A percentile compares a stretch with the other conserved stretches of the same genome.
Evolutionary conservation across 2,797 vertebrate genomes (phyloP).

Genomic region (Takifugu ocellatus): DNA sequence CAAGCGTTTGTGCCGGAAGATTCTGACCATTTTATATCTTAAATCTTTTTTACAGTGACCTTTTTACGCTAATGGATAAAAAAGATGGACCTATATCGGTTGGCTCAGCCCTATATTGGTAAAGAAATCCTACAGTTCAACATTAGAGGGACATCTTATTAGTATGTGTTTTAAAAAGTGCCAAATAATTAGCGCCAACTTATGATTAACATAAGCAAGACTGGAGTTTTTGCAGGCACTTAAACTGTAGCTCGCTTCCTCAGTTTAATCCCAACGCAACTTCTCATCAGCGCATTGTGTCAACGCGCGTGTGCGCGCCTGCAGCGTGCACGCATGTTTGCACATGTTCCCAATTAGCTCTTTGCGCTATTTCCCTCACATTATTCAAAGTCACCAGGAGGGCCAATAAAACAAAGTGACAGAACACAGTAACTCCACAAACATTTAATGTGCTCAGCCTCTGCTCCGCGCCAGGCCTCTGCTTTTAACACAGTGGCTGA

Average conservation of each 20-base stretch:
- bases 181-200: conserved; percentile 24
- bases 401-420: conserved; percentile 68
- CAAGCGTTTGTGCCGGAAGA: too few species aligned
- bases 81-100: too few species aligned
- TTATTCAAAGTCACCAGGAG: conserved; percentile 63
- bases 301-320: conserved; percentile 12
- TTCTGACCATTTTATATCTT: too few species aligned
- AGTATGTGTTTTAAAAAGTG: conserved; percentile 9
- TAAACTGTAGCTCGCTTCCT: conserved; percentile 19
- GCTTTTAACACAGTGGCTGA: conserved; percentile 30
- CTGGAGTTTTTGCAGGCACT: conserved; percentile 8
- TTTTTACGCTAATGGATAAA: too few species aligned
- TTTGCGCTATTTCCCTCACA: conserved; percentile 48
- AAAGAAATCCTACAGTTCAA: conserved; percentile 2
- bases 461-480: conserved; percentile 24
- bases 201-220: conserved; percentile 24
- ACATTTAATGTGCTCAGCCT: conserved; percentile 42
- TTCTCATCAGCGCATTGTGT: conserved; percentile 20
- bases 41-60: too few species aligned
- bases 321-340: conserved; percentile 25
- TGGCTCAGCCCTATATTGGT: too few species aligned
- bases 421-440: conserved; percentile 55
- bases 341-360: conserved; percentile 65
- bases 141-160: conserved; percentile 10
- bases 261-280: conserved; percentile 32